These are phyloP conservation scores for Kryphioiulus occultus DNA, from an alignment of 2,888 invertebrate genomes.

Conservation along the genomic window DNA sequence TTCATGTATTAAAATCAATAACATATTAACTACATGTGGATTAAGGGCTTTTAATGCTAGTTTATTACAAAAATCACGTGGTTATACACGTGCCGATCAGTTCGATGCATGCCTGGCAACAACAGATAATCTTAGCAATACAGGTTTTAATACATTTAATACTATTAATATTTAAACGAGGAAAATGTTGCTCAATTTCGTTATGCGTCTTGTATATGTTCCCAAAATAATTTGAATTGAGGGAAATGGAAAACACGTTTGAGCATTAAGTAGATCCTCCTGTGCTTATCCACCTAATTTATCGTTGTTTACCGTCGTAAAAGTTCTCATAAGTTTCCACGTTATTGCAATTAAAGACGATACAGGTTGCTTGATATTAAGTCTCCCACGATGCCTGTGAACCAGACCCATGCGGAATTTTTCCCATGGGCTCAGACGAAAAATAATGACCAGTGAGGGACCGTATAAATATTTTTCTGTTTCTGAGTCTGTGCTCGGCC, in stretches of 20 bases:
- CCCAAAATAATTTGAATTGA: not conserved
- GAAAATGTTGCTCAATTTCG: too few relatives aligned
- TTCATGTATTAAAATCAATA: too few relatives aligned
- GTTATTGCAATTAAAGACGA: not conserved
- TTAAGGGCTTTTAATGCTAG: not conserved
- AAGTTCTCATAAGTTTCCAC: not conserved
- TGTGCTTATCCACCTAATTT: not conserved
- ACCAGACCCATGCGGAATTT: not conserved
- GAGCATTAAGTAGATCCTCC: constrained; percentile 8
- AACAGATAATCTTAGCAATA: too few relatives aligned
- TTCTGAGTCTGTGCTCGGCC: not conserved
- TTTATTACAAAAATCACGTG: constrained; percentile 8
- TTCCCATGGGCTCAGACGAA: not conserved
- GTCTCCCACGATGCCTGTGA: not conserved
- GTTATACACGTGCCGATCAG: not conserved
- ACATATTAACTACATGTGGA: not conserved
- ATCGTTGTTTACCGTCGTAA: not conserved
- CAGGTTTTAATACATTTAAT: too few relatives aligned
- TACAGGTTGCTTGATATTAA: not conserved
- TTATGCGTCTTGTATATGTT: too few relatives aligned
- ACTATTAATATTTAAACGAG: too few relatives aligned
- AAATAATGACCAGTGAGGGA: not conserved
- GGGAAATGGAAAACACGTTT: not conserved
- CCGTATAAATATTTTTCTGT: not conserved
- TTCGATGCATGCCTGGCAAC: too few relatives aligned